Evolutionary conservation across 2,888 invertebrate species (phyloP).

Genomic region (Stenodema calcarata): DNA sequence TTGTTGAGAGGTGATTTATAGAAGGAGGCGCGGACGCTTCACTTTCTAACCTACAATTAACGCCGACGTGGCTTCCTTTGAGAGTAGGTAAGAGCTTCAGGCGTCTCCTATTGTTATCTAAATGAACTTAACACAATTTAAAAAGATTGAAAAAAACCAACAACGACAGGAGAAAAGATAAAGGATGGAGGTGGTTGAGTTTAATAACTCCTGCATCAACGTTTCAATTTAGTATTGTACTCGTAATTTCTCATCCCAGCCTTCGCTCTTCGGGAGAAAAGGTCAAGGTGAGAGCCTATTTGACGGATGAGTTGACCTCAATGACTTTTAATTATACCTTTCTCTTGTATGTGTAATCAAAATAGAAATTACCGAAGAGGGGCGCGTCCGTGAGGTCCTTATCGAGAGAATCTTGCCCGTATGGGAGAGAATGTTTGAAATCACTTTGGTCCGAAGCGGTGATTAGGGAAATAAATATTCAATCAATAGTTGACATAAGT

Average conservation of each 20-base stretch:
- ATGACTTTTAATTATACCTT: constrained; percentile 38
- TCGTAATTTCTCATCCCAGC: not conserved
- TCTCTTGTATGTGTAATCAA: constrained; percentile 8
- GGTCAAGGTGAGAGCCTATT: not conserved
- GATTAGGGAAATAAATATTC: not conserved
- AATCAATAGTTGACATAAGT: not conserved
- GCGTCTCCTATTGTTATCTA: constrained; percentile 11
- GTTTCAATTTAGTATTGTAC: not conserved
- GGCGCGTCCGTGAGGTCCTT: not conserved
- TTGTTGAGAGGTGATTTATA: not conserved
- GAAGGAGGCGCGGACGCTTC: not conserved
- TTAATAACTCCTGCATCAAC: not conserved
- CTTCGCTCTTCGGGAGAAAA: not conserved
- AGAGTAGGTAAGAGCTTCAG: not conserved
- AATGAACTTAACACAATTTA: constrained; percentile 22
- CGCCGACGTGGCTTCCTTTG: constrained; percentile 16
- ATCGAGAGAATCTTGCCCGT: not conserved
- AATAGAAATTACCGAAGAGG: not conserved
- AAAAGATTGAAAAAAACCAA: not conserved
- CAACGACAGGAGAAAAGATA: not conserved
- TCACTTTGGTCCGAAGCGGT: not conserved
- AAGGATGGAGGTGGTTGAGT: not conserved
- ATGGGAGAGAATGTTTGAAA: not conserved
- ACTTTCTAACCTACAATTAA: constrained; percentile 28
- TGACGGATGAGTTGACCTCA: constrained; percentile 32